Evolutionary conservation across 2,888 invertebrate genomes (phyloP), one percentile per base, ranked within the genome.

Genomic region (Drosophila pegasa): DNA sequence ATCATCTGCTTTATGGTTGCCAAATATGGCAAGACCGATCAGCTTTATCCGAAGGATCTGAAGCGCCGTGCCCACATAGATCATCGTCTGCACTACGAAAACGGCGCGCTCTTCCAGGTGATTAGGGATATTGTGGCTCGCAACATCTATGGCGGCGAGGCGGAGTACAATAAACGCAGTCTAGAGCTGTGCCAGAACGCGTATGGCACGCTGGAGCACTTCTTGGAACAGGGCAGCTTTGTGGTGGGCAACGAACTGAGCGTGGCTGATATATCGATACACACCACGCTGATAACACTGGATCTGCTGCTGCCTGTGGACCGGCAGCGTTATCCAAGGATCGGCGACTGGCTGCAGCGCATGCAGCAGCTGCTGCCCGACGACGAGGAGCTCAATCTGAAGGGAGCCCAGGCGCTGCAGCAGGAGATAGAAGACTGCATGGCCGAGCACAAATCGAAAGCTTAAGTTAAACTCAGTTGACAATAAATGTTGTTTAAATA

Each of bases 31-130:
- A 92, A 93, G 62, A 90, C 92, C 73, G 93, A 94, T 78, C 77
- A 90, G 7, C 89, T 95, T 3, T 95, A 94, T 84, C 94, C 94
- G 0, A 93, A 93, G 75, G 94, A 94, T 75, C 81, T 93, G 1
- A 88, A 93, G 56, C 90, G 88, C 56, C 91, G 94, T 38, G 94
- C 94, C 0, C 81, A 92, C n/a, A 90, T 95, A 29, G 93, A 95
- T 83, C 94, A 94, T 75, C 91, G 93, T 51, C 79, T 94, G 56
- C 92, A 94, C 86, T 94, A 93, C 76, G 93, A 94, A 65, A 91
- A 92, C 56, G 93, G 93, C 5, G 91, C 92, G 12, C 90, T 94
- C 2, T 94, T 94, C 71, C 90, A 93, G 50, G 88, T 92, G 18
- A 80, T 93, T 31, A 92, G 91, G 37, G 92, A 91, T 48, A 92